Evolutionary conservation across 2,888 invertebrate species (phyloP).

Genomic region (Scaptomyza caliginosa): DNA sequence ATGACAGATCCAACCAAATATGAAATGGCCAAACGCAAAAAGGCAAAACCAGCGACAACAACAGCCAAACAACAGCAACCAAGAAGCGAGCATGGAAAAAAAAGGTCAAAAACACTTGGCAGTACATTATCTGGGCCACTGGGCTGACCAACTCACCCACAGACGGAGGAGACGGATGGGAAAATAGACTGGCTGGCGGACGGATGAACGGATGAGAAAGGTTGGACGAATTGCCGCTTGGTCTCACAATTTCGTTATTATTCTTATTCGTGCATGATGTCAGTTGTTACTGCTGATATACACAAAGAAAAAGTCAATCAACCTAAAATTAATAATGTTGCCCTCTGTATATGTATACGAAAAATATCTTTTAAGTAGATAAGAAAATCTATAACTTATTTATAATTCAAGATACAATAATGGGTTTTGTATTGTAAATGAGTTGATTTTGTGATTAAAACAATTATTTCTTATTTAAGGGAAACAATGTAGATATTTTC

Average conservation of each 20-base stretch:
- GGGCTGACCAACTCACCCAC: slow-evolving; percentile 53
- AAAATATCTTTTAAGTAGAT: too few species aligned
- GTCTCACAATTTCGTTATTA: slow-evolving; percentile 75
- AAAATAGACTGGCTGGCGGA: too few species aligned
- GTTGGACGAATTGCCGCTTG: slow-evolving; percentile 60
- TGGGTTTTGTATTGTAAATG: too few species aligned
- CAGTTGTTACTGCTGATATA: slow-evolving; percentile 31
- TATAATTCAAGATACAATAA: too few species aligned
- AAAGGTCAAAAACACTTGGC: slow-evolving; percentile 78
- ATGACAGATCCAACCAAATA: slow-evolving; percentile 54
- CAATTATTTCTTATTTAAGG: too few species aligned
- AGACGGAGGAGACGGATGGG: slow-evolving; percentile 29
- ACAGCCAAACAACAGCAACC: slow-evolving; percentile 20
- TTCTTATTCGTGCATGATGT: slow-evolving; percentile 74
- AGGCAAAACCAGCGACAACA: slow-evolving; percentile 16
- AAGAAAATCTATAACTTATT: too few species aligned
- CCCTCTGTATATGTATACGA: too few species aligned
- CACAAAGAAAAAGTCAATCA: not conserved
- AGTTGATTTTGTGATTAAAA: too few species aligned
- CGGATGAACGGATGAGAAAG: slow-evolving; percentile 9
- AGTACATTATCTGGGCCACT: slow-evolving; percentile 77
- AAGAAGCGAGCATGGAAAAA: slow-evolving; percentile 19
- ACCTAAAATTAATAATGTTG: not conserved
- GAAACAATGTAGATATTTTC: too few species aligned
- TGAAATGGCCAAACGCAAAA: slow-evolving; percentile 48